These are phyloP conservation scores for Leptopilina boulardi DNA, from an alignment of 1,140 invertebrate species.

Conservation along the genomic window DNA sequence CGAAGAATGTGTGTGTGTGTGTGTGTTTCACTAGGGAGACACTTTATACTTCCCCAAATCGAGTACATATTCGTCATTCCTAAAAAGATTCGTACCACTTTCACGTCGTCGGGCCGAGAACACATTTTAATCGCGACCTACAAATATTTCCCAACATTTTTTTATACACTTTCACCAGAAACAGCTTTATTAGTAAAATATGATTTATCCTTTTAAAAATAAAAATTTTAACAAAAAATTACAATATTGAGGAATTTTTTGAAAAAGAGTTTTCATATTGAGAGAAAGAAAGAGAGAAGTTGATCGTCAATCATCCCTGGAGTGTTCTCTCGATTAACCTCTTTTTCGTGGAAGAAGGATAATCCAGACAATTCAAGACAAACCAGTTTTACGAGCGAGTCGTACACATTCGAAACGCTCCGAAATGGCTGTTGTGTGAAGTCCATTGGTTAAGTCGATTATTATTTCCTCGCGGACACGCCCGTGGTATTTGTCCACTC, in stretches of 20 bases:
- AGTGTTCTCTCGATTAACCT: constrained; percentile 22
- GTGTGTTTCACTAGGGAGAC: constrained; percentile 26
- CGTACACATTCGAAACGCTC: constrained; percentile 2
- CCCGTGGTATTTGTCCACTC: constrained; percentile 22
- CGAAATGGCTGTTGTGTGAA: constrained; percentile 19
- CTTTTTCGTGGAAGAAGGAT: constrained; percentile 28
- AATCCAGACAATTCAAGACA: constrained; percentile 24
- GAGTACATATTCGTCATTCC: constrained; percentile 32
- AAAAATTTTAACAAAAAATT: too few species aligned
- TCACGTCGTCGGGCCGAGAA: background rate
- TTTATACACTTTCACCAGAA: background rate
- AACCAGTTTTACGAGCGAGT: constrained; percentile 29
- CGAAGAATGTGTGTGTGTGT: background rate
- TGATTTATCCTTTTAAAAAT: too few species aligned
- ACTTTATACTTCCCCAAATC: constrained; percentile 8
- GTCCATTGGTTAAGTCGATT: constrained; percentile 23
- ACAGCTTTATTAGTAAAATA: too few species aligned
- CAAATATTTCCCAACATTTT: background rate
- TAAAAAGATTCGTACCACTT: constrained; percentile 33
- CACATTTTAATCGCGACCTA: constrained; percentile 4
- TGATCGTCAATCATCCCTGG: background rate
- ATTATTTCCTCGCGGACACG: constrained; percentile 26
- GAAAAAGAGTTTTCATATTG: constrained; percentile 2
- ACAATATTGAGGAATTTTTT: too few species aligned
- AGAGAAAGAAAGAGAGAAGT: background rate